Conservation (phyloP, 2,797 vertebrate species). For the Myotis myotis region DNA sequence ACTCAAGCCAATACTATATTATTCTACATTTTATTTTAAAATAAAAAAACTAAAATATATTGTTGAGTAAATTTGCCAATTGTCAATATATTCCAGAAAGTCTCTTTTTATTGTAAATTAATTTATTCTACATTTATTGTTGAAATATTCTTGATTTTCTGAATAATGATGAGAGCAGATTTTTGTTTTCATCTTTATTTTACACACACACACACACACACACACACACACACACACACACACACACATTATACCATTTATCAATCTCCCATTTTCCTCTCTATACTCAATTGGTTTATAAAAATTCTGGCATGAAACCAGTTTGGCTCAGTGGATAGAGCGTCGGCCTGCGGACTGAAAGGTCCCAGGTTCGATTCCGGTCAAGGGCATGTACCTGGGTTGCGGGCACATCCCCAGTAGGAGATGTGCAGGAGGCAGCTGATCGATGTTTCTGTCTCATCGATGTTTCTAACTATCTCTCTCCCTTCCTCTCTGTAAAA, state of each 20-base stretch:
- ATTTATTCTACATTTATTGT: neutral
- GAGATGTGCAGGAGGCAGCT: too few species aligned
- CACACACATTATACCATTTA: neutral
- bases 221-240: neutral
- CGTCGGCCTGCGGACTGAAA: too few species aligned
- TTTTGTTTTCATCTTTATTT: neutral
- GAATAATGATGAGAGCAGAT: neutral
- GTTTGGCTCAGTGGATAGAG: too few species aligned
- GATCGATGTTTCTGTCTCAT: too few species aligned
- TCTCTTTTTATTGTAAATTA: neutral
- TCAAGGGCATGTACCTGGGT: too few species aligned
- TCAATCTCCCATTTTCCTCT: neutral
- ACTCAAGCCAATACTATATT: neutral
- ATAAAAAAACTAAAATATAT: neutral
- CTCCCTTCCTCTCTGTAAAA: too few species aligned
- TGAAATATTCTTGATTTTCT: constrained; percentile 9
- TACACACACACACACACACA: neutral
- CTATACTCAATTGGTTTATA: neutral
- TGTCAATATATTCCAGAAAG: neutral
- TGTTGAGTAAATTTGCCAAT: neutral
- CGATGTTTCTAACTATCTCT: too few species aligned
- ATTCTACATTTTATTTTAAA: neutral
- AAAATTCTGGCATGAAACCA: neutral
- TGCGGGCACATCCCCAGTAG: too few species aligned
- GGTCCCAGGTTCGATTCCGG: too few species aligned